Evolutionary conservation across 2,113 vertebrate species (phyloP), one percentile per base, ranked within the genome.

Genomic region (Chascanopsetta lugubris): DNA sequence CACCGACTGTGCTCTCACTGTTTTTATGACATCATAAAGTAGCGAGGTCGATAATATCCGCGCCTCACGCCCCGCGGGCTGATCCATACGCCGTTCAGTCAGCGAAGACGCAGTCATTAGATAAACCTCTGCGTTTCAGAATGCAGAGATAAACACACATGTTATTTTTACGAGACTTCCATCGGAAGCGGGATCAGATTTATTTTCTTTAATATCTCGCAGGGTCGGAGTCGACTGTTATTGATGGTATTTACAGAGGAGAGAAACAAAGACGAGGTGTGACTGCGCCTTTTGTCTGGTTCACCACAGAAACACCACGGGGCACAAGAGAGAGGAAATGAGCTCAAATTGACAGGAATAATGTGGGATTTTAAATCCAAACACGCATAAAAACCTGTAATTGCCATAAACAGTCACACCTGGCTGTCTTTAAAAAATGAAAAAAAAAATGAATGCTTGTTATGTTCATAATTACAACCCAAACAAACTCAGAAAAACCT

Each of bases 391-490:
- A 76, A 10, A 46, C 49, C 1, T 10, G 25, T 13, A n/a, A 40
- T 45, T 32, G 24, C 70, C 64, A 68, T 48, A 47, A 69, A 72
- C 18, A 77, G 49, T 69, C 63, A 70, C 82, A 80, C 66, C 82
- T 84, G 80, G 22, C 75, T 40, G 74, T 82, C 83, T 43, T 2
- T 7, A 21, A 55, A 69, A 78, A 69, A 57, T 58, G 55, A 70
- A 69, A 78, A 69, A 57, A 58, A 55, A 70, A 59, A 42, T 60
- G 32, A 46, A 45, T 45, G 21, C 12, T 49, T 63, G 56, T 53
- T 61, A 5, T 40, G 46, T 54, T n/a, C 13, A 22, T 66, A 57
- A 47, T 29, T 72, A 32, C 61, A 22, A 34, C 4, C 2, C 49
- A 53, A 46, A 27, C n/a, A 58, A 45, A 25, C 40, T n/a, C 18